phyloP scores from a whole-genome alignment of 23 tunicate species.

The Phallusia fumigata region DNA sequence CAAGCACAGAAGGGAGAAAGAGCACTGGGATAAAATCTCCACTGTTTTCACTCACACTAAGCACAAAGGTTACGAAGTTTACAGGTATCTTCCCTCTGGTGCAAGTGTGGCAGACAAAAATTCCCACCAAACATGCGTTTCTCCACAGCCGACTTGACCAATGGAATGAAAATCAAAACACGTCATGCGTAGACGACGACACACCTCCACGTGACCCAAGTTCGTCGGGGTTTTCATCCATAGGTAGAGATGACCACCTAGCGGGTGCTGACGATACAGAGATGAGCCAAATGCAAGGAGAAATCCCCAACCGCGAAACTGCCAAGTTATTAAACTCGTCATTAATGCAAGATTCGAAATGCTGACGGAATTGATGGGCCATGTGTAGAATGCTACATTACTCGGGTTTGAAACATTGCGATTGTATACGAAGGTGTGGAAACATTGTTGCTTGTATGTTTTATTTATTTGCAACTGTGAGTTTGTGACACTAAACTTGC shows the following conservation, averaged over 20 bases:
- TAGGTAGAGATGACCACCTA: background rate
- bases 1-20: constrained; percentile 35
- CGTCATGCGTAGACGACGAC: background rate
- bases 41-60: constrained; percentile 51
- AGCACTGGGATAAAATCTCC: constrained; percentile 57
- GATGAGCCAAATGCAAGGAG: background rate
- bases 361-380: background rate
- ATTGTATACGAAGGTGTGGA: too few relatives aligned
- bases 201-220: background rate
- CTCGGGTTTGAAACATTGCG: too few relatives aligned
- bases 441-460: too few relatives aligned
- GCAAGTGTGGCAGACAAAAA: background rate
- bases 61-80: constrained; percentile 38
- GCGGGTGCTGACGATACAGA: background rate
- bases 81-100: constrained; percentile 37
- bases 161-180: constrained; percentile 33
- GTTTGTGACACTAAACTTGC: too few relatives aligned
- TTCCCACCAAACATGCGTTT: background rate
- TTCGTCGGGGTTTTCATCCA: background rate
- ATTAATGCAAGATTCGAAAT: background rate
- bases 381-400: too few relatives aligned
- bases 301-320: background rate
- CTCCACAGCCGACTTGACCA: constrained; percentile 45
- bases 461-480: too few relatives aligned
- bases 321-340: background rate